Conservation (phyloP, 1,140 invertebrate species). For the Coelopa frigida region DNA sequence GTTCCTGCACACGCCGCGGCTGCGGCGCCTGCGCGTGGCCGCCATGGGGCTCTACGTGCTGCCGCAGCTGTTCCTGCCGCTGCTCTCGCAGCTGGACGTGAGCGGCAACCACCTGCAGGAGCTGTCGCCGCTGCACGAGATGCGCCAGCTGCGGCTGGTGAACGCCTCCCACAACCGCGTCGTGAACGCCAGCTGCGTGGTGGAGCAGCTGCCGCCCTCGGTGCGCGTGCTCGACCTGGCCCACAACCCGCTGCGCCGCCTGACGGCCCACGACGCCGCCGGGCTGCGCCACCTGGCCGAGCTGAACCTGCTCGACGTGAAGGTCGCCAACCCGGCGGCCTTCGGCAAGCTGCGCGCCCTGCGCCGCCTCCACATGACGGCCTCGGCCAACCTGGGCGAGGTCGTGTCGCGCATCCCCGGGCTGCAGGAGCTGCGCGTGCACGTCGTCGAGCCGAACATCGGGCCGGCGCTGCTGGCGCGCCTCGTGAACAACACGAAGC, state of each 20-base stretch:
- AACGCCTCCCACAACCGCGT: conserved; percentile 59
- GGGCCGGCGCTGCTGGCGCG: conserved; percentile 60
- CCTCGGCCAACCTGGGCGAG: conserved; percentile 37
- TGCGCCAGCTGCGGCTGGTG: conserved; percentile 53
- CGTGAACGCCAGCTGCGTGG: conserved; percentile 36
- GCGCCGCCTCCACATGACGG: conserved; percentile 39
- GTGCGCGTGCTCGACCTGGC: conserved; percentile 37
- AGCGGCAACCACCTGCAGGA: conserved; percentile 42
- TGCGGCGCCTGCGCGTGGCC: conserved; percentile 66
- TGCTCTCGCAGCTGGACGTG: conserved; percentile 46
- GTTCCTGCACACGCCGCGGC: conserved; percentile 76
- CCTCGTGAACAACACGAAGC: conserved; percentile 63
- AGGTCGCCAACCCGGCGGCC: conserved; percentile 33
- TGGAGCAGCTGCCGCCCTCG: conserved; percentile 35
- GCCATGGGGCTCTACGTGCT: conserved; percentile 65
- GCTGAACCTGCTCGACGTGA: conserved; percentile 37
- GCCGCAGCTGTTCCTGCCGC: conserved; percentile 62
- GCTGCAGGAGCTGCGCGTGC: conserved; percentile 58
- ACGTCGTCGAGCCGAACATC: conserved; percentile 62
- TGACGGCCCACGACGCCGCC: conserved; percentile 34
- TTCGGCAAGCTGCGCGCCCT: conserved; percentile 46
- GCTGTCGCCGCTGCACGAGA: conserved; percentile 47
- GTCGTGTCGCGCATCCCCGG: conserved; percentile 43
- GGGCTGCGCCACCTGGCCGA: conserved; percentile 34
- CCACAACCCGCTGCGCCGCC: conserved; percentile 37